These are phyloP conservation scores for Chinchilla lanigera DNA, from an alignment of 2,113 vertebrate genomes.

Conservation along the genomic window DNA sequence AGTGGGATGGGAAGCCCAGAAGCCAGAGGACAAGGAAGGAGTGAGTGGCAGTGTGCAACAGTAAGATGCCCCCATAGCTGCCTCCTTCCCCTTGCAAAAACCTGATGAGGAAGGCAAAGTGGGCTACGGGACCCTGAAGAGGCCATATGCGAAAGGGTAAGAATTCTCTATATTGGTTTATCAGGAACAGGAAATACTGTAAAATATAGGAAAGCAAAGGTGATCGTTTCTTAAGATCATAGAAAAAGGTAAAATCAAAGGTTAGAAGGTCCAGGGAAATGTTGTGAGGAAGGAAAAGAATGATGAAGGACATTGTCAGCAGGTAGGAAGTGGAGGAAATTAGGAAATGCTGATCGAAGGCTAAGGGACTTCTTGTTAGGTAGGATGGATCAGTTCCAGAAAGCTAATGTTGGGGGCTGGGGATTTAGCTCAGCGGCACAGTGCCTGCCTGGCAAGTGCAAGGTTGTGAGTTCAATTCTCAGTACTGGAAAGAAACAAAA, in stretches of 20 bases:
- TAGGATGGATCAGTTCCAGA: neutral
- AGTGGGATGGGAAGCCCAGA: neutral
- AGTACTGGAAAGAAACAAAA: too few relatives aligned
- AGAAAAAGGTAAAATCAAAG: neutral
- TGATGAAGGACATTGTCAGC: neutral
- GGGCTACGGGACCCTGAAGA: neutral
- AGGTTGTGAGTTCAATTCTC: too few relatives aligned
- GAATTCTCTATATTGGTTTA: neutral
- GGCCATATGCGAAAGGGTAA: neutral
- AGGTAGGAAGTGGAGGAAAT: neutral
- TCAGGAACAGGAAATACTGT: neutral
- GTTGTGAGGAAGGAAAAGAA: neutral
- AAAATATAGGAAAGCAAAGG: neutral
- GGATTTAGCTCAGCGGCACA: too few relatives aligned
- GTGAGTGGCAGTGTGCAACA: neutral
- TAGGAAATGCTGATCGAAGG: neutral
- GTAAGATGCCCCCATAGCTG: neutral
- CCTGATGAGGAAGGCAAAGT: neutral
- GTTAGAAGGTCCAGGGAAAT: neutral
- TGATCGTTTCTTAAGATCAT: neutral
- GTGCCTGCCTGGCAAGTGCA: too few relatives aligned
- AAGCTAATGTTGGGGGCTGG: neutral
- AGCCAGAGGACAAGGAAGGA: neutral
- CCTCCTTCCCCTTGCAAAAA: neutral
- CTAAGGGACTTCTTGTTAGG: neutral